These are phyloP conservation scores for Bothrops alternatus DNA, from an alignment of 2,797 vertebrate genomes.

Conservation along the genomic window DNA sequence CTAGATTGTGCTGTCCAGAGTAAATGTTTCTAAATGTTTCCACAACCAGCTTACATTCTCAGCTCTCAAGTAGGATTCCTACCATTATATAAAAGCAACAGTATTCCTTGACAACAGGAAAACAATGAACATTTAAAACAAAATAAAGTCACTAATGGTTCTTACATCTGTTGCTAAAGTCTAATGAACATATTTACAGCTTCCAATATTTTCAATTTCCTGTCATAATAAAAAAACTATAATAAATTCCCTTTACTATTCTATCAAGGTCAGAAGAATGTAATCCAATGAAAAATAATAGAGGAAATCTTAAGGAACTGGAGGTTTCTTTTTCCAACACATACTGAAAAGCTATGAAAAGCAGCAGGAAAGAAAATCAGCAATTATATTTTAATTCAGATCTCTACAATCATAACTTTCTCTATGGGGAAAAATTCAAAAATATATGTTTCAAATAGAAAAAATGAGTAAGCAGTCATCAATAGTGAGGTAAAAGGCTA, in stretches of 20 bases:
- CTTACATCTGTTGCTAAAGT: not conserved
- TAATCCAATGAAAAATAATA: not conserved
- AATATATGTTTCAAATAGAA: not conserved
- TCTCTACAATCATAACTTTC: not conserved
- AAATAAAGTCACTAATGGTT: not conserved
- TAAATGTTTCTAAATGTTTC: not conserved
- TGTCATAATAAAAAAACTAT: not conserved
- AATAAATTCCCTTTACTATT: not conserved
- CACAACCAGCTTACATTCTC: not conserved
- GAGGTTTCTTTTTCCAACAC: not conserved
- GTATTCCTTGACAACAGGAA: not conserved
- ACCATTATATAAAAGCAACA: not conserved
- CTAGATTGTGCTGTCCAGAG: not conserved
- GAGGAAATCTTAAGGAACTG: not conserved
- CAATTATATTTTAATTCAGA: not conserved
- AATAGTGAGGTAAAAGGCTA: not conserved
- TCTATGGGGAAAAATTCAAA: not conserved
- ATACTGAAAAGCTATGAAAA: not conserved
- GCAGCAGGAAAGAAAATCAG: not conserved
- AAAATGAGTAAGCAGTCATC: not conserved
- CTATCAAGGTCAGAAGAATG: not conserved
- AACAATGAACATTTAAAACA: not conserved
- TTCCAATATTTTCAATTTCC: not conserved
- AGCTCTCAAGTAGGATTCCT: not conserved
- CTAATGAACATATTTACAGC: not conserved